Conservation (phyloP, 2,888 invertebrate species). For the Eristalis tenax region DNA sequence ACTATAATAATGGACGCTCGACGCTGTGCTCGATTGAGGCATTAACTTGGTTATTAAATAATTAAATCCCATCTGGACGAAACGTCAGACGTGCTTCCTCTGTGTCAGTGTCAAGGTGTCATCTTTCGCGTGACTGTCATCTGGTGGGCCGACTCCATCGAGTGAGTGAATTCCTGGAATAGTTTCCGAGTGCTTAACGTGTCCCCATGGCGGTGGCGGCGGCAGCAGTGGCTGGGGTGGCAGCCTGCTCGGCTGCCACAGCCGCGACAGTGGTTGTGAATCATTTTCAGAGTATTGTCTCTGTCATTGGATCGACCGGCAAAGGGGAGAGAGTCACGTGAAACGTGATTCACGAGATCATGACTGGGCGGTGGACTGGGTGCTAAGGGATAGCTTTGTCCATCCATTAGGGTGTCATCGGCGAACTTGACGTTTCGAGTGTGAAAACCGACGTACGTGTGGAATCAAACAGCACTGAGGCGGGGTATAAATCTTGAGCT, state of each 20-base stretch:
- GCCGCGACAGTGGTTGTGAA: slow-evolving; percentile 22
- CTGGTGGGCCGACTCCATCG: neutral
- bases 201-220: neutral
- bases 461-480: neutral
- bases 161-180: slow-evolving; percentile 11
- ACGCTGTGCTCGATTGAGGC: slow-evolving; percentile 44
- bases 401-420: neutral
- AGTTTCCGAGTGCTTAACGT: slow-evolving; percentile 29
- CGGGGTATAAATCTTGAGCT: neutral
- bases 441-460: neutral
- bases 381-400: neutral
- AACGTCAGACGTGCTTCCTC: slow-evolving; percentile 4
- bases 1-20: slow-evolving; percentile 19
- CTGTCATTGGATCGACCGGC: slow-evolving; percentile 6
- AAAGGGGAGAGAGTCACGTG: neutral
- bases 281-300: slow-evolving; percentile 6
- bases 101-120: neutral
- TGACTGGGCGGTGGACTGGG: neutral
- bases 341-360: slow-evolving; percentile 9
- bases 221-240: neutral
- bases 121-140: neutral
- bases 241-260: slow-evolving; percentile 2
- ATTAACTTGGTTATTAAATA: slow-evolving; percentile 46
- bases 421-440: neutral
- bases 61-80: slow-evolving; percentile 29